These are phyloP conservation scores for Gandaritis pyraliata DNA, from an alignment of 2,888 invertebrate genomes.

Conservation along the genomic window DNA sequence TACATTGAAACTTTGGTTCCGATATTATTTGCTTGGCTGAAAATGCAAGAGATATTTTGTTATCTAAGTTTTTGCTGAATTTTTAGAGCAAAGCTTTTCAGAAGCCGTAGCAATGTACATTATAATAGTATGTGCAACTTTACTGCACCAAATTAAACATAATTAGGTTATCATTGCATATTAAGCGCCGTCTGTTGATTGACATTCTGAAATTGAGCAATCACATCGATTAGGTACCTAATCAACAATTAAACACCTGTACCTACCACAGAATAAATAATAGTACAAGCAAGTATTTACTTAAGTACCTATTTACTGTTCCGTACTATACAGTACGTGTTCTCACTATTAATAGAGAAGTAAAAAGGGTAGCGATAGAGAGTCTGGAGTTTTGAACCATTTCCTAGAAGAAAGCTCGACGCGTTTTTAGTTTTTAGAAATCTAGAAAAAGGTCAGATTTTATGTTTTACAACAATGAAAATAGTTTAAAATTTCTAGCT, in stretches of 20 bases:
- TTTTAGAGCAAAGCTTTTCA: too few relatives aligned
- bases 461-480: too few relatives aligned
- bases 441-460: too few relatives aligned
- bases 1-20: constrained; percentile 32
- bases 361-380: too few relatives aligned
- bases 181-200: constrained; percentile 15
- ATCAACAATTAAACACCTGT: background rate
- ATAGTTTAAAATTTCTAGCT: too few relatives aligned
- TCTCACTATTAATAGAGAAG: too few relatives aligned
- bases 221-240: constrained; percentile 1
- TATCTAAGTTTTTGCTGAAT: background rate
- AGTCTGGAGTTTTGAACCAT: too few relatives aligned
- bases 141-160: constrained; percentile 18
- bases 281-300: too few relatives aligned
- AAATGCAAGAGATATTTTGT: constrained; percentile 20
- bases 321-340: too few relatives aligned
- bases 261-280: background rate
- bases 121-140: background rate
- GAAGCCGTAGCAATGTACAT: background rate
- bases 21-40: constrained; percentile 22
- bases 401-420: too few relatives aligned
- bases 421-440: too few relatives aligned
- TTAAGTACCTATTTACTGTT: too few relatives aligned
- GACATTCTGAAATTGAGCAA: constrained; percentile 8
- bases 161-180: constrained; percentile 12